Conservation (phyloP, 2,797 vertebrate genomes). For the Aythya fuligula region DNA sequence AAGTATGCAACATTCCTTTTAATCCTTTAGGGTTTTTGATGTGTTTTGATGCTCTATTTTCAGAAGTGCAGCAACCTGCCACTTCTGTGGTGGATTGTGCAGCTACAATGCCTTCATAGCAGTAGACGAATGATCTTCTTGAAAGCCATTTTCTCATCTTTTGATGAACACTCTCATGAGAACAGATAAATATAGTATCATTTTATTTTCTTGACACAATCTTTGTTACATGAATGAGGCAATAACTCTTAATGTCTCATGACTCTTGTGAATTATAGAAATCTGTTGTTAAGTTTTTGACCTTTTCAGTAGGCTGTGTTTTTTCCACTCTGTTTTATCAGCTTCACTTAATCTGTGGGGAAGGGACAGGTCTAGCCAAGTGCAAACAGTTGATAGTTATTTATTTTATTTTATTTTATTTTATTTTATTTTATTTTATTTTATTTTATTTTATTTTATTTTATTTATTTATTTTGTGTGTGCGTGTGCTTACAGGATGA, state of each 20-base stretch:
- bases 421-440: not conserved
- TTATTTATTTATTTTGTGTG: no score
- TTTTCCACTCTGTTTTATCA: slow-evolving; percentile 46
- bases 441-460: not conserved
- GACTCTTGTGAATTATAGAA: slow-evolving; percentile 45
- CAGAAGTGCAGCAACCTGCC: not conserved
- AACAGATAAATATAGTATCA: slow-evolving; percentile 57
- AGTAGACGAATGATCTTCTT: slow-evolving; percentile 2
- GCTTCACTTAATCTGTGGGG: slow-evolving; percentile 34
- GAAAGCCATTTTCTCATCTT: slow-evolving; percentile 1
- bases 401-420: not conserved
- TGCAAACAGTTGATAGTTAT: not conserved
- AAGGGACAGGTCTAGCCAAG: slow-evolving; percentile 4
- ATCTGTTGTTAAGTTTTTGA: slow-evolving; percentile 40
- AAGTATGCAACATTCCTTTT: not conserved
- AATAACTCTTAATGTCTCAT: slow-evolving; percentile 28
- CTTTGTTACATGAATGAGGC: slow-evolving; percentile 53
- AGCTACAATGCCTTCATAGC: not conserved
- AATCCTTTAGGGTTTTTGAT: not conserved
- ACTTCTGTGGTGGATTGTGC: not conserved
- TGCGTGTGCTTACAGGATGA: not conserved
- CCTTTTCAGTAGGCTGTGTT: slow-evolving; percentile 45
- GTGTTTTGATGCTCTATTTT: not conserved
- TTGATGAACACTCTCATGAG: slow-evolving; percentile 19
- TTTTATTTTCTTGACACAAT: slow-evolving; percentile 61